Base-by-base conservation (phyloP, 2,797 vertebrate genomes). In the Danio choprae region DNA sequence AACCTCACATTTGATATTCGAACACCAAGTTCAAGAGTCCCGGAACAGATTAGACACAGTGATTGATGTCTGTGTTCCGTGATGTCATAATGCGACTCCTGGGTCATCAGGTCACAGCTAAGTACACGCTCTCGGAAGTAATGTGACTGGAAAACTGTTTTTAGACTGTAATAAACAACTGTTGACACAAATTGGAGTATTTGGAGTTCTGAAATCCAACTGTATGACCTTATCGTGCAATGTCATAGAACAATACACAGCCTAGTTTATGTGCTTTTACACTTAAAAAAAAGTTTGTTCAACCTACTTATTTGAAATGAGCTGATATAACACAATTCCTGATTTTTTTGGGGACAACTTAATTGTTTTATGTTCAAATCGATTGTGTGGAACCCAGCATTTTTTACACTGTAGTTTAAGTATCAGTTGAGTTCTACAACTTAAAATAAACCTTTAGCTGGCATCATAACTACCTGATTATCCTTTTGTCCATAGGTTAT, bases 1-100 rank as follows among this genome's bases (percentile, higher is more conserved):
- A 71, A 6, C 0, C 5, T 56, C 38, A 44, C 11, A 8, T n/a
- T 13, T 48, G 22, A 71, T 71, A n/a, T 36, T 48, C 36, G 7
- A 9, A 22, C 12, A 46, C 29, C 29, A 15, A 55, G 44, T 36
- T 43, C 8, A 56, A 16, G 16, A 53, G 41, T 70, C 12, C 56
- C n/a, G 38, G 64, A 62, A 41, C 76, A 55, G n/a, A 20, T 48
- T 43, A 67, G 20, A 12, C n/a, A 20, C 10, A 12, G 60, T 46
- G 20, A 59, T 44, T 58, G 53, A 44, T 46, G 71, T 36, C 62
- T n/a, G 18, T 36, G 46, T 69, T 48, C 43, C 41, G 20, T 55
- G n/a, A 62, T 73, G 59, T 55, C 71, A 74, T 1, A 51, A 46
- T 65, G 18, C 8, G 6, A 74, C 60, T 74, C 58, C 72, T 38